A percentile compares a stretch with the other conserved stretches of the same genome.
Evolutionary conservation across 2,888 invertebrate genomes (phyloP).

Genomic region (Drosophila flavopinicola): DNA sequence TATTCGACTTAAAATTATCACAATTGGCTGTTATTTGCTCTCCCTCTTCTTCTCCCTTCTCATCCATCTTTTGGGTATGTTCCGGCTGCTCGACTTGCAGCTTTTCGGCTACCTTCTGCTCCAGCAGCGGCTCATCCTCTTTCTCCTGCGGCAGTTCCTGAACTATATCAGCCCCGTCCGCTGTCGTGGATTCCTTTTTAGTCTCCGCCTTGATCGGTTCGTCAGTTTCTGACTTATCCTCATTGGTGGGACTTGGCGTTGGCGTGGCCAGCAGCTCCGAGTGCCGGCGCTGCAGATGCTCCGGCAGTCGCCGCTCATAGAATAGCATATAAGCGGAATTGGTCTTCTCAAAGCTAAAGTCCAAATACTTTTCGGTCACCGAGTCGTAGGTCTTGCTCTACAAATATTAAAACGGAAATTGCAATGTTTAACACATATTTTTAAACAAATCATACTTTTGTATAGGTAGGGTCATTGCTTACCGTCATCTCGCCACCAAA

Average conservation of each 20-base stretch:
- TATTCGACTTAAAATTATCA: conserved; percentile 81
- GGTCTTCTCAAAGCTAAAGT: conserved; percentile 98
- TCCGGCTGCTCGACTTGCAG: conserved; percentile 1
- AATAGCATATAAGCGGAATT: conserved; percentile 99
- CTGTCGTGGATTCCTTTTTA: conserved; percentile 18
- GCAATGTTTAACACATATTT: too few species aligned
- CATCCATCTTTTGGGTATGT: not conserved
- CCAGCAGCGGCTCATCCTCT: not conserved
- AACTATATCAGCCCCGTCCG: conserved; percentile 2
- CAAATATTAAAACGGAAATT: not conserved
- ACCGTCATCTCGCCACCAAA: conserved; percentile 99
- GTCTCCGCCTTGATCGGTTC: conserved; percentile 28
- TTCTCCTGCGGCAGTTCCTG: not conserved
- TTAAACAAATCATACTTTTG: too few species aligned
- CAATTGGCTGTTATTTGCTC: conserved; percentile 78
- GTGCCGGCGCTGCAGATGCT: conserved; percentile 82
- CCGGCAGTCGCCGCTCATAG: conserved; percentile 91
- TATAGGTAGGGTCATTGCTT: conserved; percentile 49
- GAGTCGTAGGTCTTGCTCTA: conserved; percentile 98
- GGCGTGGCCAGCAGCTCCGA: conserved; percentile 77
- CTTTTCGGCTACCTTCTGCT: conserved; percentile 11
- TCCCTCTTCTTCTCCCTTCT: conserved; percentile 18
- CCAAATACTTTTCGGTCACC: conserved; percentile 98
- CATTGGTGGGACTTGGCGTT: conserved; percentile 67
- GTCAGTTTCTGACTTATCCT: conserved; percentile 56